Percentiles rank a stretch among this genome's conserved stretches.
These are phyloP conservation scores for Drosophila hydei DNA, from an alignment of 1,140 invertebrate species.

Conservation along the genomic window DNA sequence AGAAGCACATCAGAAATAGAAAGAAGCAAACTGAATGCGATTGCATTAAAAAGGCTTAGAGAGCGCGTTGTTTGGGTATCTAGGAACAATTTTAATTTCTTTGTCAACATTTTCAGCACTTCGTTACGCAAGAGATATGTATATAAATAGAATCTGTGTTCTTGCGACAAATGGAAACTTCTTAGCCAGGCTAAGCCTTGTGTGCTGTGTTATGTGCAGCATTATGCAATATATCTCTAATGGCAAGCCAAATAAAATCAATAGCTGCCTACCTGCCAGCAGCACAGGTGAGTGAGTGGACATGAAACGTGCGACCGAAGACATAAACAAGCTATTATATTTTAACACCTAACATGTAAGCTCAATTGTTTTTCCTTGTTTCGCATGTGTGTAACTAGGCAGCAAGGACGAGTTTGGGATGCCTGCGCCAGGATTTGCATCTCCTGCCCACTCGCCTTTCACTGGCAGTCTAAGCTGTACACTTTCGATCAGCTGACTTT, in stretches of 20 bases:
- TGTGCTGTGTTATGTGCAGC: background rate
- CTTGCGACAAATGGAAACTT: slow-evolving; percentile 1
- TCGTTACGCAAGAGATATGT: background rate
- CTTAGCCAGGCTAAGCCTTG: slow-evolving; percentile 10
- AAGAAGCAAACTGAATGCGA: slow-evolving; percentile 5
- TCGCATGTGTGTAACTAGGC: slow-evolving; percentile 26
- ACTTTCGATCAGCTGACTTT: too few species aligned
- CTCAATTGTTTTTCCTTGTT: slow-evolving; percentile 43
- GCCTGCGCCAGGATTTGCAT: background rate
- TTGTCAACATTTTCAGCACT: background rate
- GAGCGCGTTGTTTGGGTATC: background rate
- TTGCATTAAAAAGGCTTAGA: slow-evolving; percentile 17
- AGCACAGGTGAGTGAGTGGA: slow-evolving; percentile 18
- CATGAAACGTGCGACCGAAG: slow-evolving; percentile 26
- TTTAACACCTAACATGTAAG: slow-evolving; percentile 68
- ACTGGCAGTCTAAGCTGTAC: slow-evolving; percentile 16
- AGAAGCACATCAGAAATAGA: slow-evolving; percentile 2
- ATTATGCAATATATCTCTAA: slow-evolving; percentile 12
- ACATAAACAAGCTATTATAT: slow-evolving; percentile 48
- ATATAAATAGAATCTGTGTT: background rate
- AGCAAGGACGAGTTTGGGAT: background rate
- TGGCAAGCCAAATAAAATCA: slow-evolving; percentile 32
- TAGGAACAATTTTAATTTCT: slow-evolving; percentile 1
- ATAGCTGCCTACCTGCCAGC: slow-evolving; percentile 2
- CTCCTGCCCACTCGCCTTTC: background rate